phyloP scores from a whole-genome alignment of 2,888 invertebrate species.

The Acleris cristana region DNA sequence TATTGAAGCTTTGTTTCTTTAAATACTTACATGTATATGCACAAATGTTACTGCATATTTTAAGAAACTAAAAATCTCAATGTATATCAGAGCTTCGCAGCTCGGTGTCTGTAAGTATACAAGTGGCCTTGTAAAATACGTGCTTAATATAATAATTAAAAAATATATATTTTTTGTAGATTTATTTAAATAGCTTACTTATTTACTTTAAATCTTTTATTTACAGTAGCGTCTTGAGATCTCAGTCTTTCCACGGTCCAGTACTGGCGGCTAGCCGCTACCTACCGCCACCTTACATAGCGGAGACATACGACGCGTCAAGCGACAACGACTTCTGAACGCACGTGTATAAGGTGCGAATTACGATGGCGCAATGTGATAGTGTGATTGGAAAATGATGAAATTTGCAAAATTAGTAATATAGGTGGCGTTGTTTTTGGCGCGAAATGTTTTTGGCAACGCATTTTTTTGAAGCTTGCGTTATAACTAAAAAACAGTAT shows the following conservation, averaged over 20 bases:
- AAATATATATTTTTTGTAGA: background rate
- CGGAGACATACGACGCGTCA: slow-evolving; percentile 74
- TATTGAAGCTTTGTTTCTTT: no score
- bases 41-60: no score
- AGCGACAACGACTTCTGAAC: slow-evolving; percentile 82
- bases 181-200: no score
- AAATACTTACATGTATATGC: no score
- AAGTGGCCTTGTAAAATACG: no score
- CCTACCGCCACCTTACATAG: slow-evolving; percentile 60
- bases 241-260: slow-evolving; percentile 86
- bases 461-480: background rate
- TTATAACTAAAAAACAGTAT: background rate
- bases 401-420: slow-evolving; percentile 2
- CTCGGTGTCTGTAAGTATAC: no score
- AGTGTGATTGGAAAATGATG: slow-evolving; percentile 27
- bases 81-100: no score
- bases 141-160: no score
- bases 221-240: slow-evolving; percentile 83
- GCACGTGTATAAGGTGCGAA: slow-evolving; percentile 27
- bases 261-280: slow-evolving; percentile 69
- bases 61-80: no score
- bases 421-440: slow-evolving; percentile 17
- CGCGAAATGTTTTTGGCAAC: slow-evolving; percentile 13
- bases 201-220: slow-evolving; percentile 17
- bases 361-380: slow-evolving; percentile 35